These are phyloP conservation scores for Sus scrofa DNA, from an alignment of 2,113 vertebrate species.

Conservation along the genomic window T2T-Sscrofa CM000818.6:91304001-91304500, in stretches of 20 bases:
- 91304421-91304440: not conserved
- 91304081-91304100: constrained; percentile 41
- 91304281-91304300: constrained; percentile 38
- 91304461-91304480: not conserved
- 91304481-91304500: not conserved
- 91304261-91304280: constrained; percentile 79
- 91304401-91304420: constrained; percentile 22
- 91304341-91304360: not conserved
- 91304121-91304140: constrained; percentile 78
- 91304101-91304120: constrained; percentile 50
- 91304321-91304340: not conserved
- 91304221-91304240: constrained; percentile 67
- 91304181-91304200: constrained; percentile 77
- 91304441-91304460: not conserved
- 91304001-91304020: constrained; percentile 64
- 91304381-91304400: not conserved
- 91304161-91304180: constrained; percentile 72
- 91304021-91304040: constrained; percentile 58
- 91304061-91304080: constrained; percentile 71
- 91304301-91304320: constrained; percentile 60
- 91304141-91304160: constrained; percentile 68
- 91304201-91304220: constrained; percentile 46
- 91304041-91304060: constrained; percentile 77
- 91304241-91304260: constrained; percentile 58
- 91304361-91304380: not conserved